A percentile compares a stretch with the other conserved stretches of the same genome.
Conservation (phyloP, 2,888 invertebrate species). For the Caenorhabditis auriculariae region DNA sequence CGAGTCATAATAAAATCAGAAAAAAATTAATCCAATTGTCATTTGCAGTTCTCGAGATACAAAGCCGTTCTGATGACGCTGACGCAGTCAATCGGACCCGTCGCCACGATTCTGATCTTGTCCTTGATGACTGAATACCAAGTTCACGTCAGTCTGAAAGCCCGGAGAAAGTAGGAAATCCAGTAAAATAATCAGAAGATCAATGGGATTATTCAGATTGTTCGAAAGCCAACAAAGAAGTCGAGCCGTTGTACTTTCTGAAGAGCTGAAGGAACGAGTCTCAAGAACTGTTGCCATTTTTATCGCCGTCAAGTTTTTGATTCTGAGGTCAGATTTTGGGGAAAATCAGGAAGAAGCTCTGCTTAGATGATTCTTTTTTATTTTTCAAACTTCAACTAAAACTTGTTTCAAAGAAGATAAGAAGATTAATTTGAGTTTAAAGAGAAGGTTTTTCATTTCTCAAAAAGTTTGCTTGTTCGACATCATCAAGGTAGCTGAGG, state of each 20-base stretch:
- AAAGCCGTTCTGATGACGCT: slow-evolving; percentile 51
- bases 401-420: not conserved
- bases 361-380: no score
- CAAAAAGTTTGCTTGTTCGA: not conserved
- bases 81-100: slow-evolving; percentile 59
- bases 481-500: no score
- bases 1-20: not conserved
- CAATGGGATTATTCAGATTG: slow-evolving; percentile 36
- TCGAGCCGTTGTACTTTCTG: slow-evolving; percentile 49
- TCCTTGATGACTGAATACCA: slow-evolving; percentile 57
- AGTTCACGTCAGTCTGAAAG: slow-evolving; percentile 51
- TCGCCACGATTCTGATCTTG: slow-evolving; percentile 52
- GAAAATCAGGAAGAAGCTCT: no score
- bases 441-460: not conserved
- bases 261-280: slow-evolving; percentile 55
- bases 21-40: not conserved
- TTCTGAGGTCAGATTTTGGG: slow-evolving; percentile 40
- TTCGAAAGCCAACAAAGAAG: slow-evolving; percentile 58
- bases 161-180: slow-evolving; percentile 52
- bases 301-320: slow-evolving; percentile 59
- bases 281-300: slow-evolving; percentile 60
- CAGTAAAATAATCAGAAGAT: not conserved
- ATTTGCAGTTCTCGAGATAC: slow-evolving; percentile 48
- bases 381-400: not conserved
- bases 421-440: not conserved